Evolutionary conservation across 2,113 vertebrate genomes (phyloP).

Genomic region (Percopsis transmontana): DNA sequence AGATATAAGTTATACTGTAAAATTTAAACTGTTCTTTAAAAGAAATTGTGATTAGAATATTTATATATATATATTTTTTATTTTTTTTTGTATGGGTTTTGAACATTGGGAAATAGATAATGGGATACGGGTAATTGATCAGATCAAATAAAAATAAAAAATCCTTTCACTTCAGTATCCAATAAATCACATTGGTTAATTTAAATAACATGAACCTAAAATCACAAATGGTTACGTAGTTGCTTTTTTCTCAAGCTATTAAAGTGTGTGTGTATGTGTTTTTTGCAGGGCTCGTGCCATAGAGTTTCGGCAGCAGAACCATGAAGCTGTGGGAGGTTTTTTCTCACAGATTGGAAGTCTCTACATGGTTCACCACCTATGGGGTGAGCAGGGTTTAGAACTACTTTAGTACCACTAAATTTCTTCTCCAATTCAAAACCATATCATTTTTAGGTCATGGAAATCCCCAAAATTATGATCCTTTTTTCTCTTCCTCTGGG

Average conservation of each 20-base stretch:
- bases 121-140: neutral
- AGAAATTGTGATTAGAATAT: neutral
- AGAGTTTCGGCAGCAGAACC: constrained; percentile 87
- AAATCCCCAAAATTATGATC: neutral
- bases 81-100: too few species aligned
- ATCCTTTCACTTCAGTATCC: neutral
- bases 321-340: constrained; percentile 94
- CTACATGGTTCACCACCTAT: constrained; percentile 97
- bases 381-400: constrained; percentile 81
- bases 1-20: too few species aligned
- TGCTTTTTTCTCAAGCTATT: too few species aligned
- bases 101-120: neutral
- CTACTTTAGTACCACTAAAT: neutral
- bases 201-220: neutral
- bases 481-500: neutral
- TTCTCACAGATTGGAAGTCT: constrained; percentile 97
- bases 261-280: neutral
- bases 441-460: neutral
- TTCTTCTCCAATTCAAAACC: too few species aligned
- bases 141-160: neutral
- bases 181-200: neutral
- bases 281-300: constrained; percentile 91
- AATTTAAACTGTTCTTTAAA: too few species aligned
- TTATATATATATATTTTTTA: too few species aligned
- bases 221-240: too few species aligned